Percentiles rank a stretch among this genome's conserved stretches.
These are phyloP conservation scores for Vulpes ferrilata DNA, from an alignment of 2,113 vertebrate species.

Conservation along the genomic window DNA sequence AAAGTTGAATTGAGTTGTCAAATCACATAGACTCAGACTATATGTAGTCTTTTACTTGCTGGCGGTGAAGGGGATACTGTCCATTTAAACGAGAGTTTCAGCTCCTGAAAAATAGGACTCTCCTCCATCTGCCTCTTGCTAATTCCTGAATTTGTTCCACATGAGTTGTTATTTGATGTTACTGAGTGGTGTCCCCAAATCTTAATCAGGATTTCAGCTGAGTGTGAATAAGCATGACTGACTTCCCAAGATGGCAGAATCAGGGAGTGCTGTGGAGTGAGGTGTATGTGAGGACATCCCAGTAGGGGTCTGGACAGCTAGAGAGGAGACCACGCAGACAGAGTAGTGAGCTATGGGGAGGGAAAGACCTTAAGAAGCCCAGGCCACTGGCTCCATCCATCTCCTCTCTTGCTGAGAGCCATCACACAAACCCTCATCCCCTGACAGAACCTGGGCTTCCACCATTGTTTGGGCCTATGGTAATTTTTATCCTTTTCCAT, in stretches of 20 bases:
- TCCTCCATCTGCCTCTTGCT: neutral
- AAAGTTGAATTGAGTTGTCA: neutral
- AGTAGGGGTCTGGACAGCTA: neutral
- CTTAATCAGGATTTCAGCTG: neutral
- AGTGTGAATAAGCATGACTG: neutral
- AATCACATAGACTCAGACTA: neutral
- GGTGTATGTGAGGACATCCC: neutral
- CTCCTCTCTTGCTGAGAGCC: accelerated
- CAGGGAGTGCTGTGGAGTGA: neutral
- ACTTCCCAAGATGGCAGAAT: neutral
- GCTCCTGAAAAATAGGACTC: neutral
- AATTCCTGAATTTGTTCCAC: neutral
- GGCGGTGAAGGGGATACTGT: neutral
- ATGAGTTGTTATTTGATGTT: slow-evolving; percentile 15
- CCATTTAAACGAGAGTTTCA: neutral
- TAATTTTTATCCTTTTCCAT: neutral
- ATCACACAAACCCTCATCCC: neutral
- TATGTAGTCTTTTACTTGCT: neutral
- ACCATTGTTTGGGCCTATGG: neutral
- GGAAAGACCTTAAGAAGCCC: neutral
- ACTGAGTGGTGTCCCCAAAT: neutral
- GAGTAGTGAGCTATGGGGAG: neutral
- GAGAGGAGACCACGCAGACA: neutral
- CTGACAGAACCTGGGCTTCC: neutral
- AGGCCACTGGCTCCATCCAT: neutral